These are phyloP conservation scores for Yasuhikotakia modesta DNA, from an alignment of 2,797 vertebrate species.

Conservation along the genomic window DNA sequence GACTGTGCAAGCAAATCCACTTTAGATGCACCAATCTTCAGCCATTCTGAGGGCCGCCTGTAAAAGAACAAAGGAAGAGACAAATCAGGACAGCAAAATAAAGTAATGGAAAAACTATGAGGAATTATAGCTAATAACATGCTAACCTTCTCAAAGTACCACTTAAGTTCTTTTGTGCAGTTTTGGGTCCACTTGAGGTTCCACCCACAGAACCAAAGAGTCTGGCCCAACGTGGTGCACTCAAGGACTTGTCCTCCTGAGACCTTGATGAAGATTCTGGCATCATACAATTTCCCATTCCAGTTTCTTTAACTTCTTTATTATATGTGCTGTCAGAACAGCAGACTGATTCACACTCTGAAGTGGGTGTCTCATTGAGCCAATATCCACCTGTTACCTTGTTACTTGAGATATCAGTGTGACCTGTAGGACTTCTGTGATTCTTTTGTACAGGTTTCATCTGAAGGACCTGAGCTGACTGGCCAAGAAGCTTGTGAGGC, in stretches of 20 bases:
- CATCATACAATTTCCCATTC: constrained; percentile 47
- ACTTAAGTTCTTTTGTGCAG: constrained; percentile 62
- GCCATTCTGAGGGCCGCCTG: constrained; percentile 89
- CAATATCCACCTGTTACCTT: constrained; percentile 61
- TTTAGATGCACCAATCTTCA: constrained; percentile 85
- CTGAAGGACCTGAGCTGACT: constrained; percentile 81
- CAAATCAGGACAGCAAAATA: not conserved
- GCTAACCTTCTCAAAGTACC: constrained; percentile 50
- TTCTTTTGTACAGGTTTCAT: constrained; percentile 60
- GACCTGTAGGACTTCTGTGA: constrained; percentile 55
- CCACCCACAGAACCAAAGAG: constrained; percentile 83
- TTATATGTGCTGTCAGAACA: constrained; percentile 61
- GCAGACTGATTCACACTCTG: constrained; percentile 74
- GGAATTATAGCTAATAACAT: constrained; percentile 42
- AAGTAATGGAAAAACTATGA: not conserved
- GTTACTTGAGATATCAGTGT: constrained; percentile 26
- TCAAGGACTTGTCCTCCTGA: constrained; percentile 55
- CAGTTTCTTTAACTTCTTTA: constrained; percentile 59
- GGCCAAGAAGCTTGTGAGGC: constrained; percentile 75
- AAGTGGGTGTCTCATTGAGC: constrained; percentile 69
- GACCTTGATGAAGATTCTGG: constrained; percentile 61
- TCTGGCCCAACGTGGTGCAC: constrained; percentile 86
- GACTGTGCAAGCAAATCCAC: constrained; percentile 87
- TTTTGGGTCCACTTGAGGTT: constrained; percentile 68
- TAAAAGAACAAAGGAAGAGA: constrained; percentile 38